Base-by-base conservation (phyloP, 1,140 invertebrate genomes). In the Melanaphis sacchari region DNA sequence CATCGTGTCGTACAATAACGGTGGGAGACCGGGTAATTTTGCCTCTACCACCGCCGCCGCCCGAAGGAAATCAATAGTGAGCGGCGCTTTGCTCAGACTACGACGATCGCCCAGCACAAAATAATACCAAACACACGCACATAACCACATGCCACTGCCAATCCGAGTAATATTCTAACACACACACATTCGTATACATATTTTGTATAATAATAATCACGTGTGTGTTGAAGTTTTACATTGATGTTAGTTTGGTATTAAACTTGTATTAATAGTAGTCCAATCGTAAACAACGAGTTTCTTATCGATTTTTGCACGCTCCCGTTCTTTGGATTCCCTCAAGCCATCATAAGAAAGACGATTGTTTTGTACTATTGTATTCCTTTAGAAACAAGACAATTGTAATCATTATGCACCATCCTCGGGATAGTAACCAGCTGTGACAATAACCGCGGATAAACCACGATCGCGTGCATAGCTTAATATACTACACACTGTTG, bases 21-120 rank as follows among this genome's bases (percentile, higher is more conserved):
- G 49, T 18, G 43, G 84, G 43, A 8, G 46, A 54, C 87, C 88
- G 87, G 49, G 88, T 90, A 90, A 66, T 90, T 90, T 59, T 24
- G n/a, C 31, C 41, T 21, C 84, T 18, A 31, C 84, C 84, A n/a
- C 43, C 43, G 46, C 46, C 46, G 46, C 46, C 52, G 87, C 36
- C 87, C 87, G 52, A 66, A 54, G 89, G 89, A 90, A 90, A 90
- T 90, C 89, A 90, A 90, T 90, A 90, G 89, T 49, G 46, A 89
- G 49, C 87, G 87, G 21, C 88, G 89, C 89, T 41, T 2, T 41
- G 89, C 26, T 90, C 52, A 26, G 89, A 40, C 88, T 9, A 40
- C 88, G 36, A 49, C 85, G 41, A 26, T n/a, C 26, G 31, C 31
- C 40, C 26, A 31, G 43, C 43, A 21, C 87, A 9, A 52, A 88